Conservation (phyloP, 35 echinoderm and acorn worm species). For the Ophiothrix spiculata region DNA sequence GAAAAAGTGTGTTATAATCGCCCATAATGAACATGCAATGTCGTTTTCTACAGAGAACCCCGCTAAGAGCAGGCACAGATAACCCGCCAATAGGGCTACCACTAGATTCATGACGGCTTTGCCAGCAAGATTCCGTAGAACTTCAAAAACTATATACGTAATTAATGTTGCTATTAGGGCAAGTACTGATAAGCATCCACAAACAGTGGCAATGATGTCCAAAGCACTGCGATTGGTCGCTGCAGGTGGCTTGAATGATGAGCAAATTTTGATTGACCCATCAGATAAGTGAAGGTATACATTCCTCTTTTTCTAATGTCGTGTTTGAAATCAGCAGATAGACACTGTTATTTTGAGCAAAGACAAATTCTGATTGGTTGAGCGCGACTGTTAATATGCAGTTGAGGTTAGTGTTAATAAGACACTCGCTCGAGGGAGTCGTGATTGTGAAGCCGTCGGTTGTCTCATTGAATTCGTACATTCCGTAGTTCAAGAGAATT, state of each 20-base stretch:
- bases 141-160: slow-evolving; percentile 11
- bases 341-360: not conserved
- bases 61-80: not conserved
- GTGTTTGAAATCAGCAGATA: not conserved
- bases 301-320: not conserved
- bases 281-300: slow-evolving; percentile 1
- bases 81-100: slow-evolving; percentile 15
- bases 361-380: not conserved
- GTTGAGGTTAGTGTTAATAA: slow-evolving; percentile 1
- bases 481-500: not conserved
- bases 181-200: slow-evolving; percentile 13
- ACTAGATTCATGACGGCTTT: slow-evolving; percentile 25
- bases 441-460: not conserved
- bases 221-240: not conserved
- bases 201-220: not conserved
- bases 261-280: not conserved
- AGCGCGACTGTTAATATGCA: not conserved
- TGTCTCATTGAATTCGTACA: not conserved
- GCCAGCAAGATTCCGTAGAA: slow-evolving; percentile 22
- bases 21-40: not conserved
- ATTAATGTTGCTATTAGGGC: slow-evolving; percentile 17
- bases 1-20: slow-evolving; percentile 19
- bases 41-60: not conserved
- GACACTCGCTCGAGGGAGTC: not conserved
- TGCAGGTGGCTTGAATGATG: not conserved